Evolutionary conservation across 2,888 invertebrate genomes (phyloP).

Genomic region (Coleophora flavipennella): DNA sequence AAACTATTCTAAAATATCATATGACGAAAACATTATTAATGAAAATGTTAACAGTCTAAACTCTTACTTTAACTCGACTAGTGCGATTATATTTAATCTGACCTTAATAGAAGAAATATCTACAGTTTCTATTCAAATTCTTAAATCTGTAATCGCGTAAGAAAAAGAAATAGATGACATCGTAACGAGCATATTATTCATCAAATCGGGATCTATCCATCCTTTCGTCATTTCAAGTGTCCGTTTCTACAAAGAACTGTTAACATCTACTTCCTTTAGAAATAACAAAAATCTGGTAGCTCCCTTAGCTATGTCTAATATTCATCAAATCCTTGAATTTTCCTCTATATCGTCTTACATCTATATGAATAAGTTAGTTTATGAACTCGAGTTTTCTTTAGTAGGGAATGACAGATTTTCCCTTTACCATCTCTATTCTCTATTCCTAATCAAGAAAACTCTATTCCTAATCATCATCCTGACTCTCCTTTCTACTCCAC

Average conservation of each 20-base stretch:
- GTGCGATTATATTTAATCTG: conserved; percentile 15
- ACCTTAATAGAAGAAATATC: conserved; percentile 20
- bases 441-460: too few species aligned
- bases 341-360: conserved; percentile 17
- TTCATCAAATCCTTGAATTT: conserved; percentile 9
- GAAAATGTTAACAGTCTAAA: conserved; percentile 18
- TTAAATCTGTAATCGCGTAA: conserved; percentile 13
- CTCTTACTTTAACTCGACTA: conserved; percentile 14
- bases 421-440: conserved; percentile 17
- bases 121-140: conserved; percentile 16
- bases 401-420: conserved; percentile 11
- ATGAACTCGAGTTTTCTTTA: conserved; percentile 20
- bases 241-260: conserved; percentile 15
- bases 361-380: conserved; percentile 19
- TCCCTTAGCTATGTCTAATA: conserved; percentile 17
- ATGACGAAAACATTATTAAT: conserved; percentile 18
- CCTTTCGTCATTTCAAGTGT: conserved; percentile 16
- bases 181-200: conserved; percentile 18
- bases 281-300: conserved; percentile 16
- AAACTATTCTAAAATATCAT: conserved; percentile 20
- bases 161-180: conserved; percentile 20
- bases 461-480: conserved; percentile 18
- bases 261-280: conserved; percentile 15
- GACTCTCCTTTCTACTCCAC: conserved; percentile 16
- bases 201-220: conserved; percentile 20